Evolutionary conservation across 2,888 invertebrate genomes (phyloP).

Genomic region (Stenoptilia bipunctidactyla): DNA sequence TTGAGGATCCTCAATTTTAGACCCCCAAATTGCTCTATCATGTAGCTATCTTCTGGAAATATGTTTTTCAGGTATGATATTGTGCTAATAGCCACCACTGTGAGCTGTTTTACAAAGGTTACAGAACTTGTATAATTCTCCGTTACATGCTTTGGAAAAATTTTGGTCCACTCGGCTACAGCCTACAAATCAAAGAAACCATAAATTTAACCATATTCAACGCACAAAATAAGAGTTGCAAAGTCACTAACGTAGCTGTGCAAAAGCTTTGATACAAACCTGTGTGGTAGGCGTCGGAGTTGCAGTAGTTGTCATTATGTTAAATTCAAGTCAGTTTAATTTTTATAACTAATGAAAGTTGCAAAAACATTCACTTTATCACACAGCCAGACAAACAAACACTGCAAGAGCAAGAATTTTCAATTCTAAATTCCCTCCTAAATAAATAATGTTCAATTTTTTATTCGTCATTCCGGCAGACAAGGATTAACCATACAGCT

Average conservation of each 20-base stretch:
- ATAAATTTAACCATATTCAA: too few relatives aligned
- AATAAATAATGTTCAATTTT: too few relatives aligned
- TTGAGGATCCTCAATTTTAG: slow-evolving; percentile 37
- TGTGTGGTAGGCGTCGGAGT: slow-evolving; percentile 19
- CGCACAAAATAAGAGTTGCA: too few relatives aligned
- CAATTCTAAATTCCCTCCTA: too few relatives aligned
- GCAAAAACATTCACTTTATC: too few relatives aligned
- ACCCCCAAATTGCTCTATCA: slow-evolving; percentile 32
- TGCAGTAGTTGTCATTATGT: slow-evolving; percentile 25
- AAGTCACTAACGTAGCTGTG: too few relatives aligned
- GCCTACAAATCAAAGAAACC: slow-evolving; percentile 33
- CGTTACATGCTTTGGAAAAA: slow-evolving; percentile 40
- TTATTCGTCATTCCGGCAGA: too few relatives aligned
- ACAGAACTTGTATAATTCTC: slow-evolving; percentile 47
- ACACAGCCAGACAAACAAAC: too few relatives aligned
- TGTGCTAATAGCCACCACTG: slow-evolving; percentile 41
- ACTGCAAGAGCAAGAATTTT: too few relatives aligned
- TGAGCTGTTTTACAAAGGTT: slow-evolving; percentile 51
- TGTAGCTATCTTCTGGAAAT: slow-evolving; percentile 40
- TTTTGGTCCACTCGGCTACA: slow-evolving; percentile 36
- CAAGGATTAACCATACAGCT: too few relatives aligned
- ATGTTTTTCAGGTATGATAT: slow-evolving; percentile 41
- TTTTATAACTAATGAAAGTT: too few relatives aligned
- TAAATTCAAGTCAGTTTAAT: slow-evolving; percentile 3
- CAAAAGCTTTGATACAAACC: too few relatives aligned